Evolutionary conservation across 2,797 vertebrate genomes (phyloP).

Genomic region (Hoplostethus atlanticus): DNA sequence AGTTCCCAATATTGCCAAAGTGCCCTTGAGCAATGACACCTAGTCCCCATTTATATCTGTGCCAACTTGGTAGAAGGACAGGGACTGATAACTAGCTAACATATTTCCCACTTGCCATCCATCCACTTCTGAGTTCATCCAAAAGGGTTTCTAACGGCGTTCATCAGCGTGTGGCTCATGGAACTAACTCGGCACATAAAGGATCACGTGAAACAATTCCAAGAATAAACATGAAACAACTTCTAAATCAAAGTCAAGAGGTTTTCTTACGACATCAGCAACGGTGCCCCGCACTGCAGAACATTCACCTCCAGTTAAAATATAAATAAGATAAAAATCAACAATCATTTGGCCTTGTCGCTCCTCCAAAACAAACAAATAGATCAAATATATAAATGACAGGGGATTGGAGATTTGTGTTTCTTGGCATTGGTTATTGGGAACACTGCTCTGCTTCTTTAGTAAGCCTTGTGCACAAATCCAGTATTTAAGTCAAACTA

Average conservation of each 20-base stretch:
- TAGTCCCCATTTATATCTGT: conserved; percentile 1
- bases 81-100: not conserved
- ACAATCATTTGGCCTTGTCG: not conserved
- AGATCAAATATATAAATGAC: not conserved
- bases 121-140: not conserved
- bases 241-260: not conserved
- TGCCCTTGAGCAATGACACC: conserved; percentile 47
- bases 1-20: conserved; percentile 33
- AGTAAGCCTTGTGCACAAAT: conserved; percentile 57
- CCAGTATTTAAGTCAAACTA: conserved; percentile 75
- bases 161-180: not conserved
- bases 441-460: conserved; percentile 43
- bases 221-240: not conserved
- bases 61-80: conserved; percentile 13
- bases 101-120: not conserved
- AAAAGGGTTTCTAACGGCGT: not conserved
- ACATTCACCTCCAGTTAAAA: not conserved
- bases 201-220: not conserved
- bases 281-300: not conserved
- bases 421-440: conserved; percentile 5
- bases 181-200: not conserved
- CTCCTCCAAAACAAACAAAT: not conserved
- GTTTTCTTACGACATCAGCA: not conserved
- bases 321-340: too few species aligned
- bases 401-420: not conserved